Evolutionary conservation across 2,113 vertebrate genomes (phyloP), one percentile per base, ranked within the genome.

Genomic region (Prietella phreatophila): DNA sequence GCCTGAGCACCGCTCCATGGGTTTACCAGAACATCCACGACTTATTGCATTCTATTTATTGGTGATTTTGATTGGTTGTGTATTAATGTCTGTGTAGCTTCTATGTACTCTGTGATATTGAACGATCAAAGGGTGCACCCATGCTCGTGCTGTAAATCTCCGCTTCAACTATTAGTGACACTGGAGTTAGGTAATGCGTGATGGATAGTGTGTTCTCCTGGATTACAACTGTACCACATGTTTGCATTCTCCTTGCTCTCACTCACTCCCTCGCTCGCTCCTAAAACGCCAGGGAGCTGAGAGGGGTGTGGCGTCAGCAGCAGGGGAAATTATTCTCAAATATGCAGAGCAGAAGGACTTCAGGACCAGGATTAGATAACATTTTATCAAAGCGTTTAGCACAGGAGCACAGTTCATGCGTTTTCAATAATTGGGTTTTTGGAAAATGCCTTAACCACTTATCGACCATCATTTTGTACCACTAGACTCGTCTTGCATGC

Each of bases 31-130:
- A 89, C 89, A 88, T 88, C 92, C 76, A 42, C 88, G 86, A 92
- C 91, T 93, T 93, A 92, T 87, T 91, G 91, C 93, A 91, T 93
- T 92, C 93, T 96, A 96, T 96, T 96, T 96, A 96, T 96, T 95
- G 94, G 93, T 94, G 94, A 93, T 93, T 93, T 94, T 93, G 92
- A 94, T 90, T 93, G 93, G 93, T 95, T 93, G 92, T 94, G 94
- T 94, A 92, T 93, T 93, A 93, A 92, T 84, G 88, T 86, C 89
- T 88, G 89, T 92, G 92, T 88, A 89, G 85, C 88, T 89, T 25
- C 91, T 53, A 78, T 91, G 88, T 90, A 91, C 89, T 91, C 81
- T 60, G 33, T 90, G 71, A 85, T 91, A 85, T 88, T 88, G 85
- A 89, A 82, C 80, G 89, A 92, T 93, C 86, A 90, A 87, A 88